These are phyloP conservation scores for Setophaga coronata DNA, from an alignment of 2,113 vertebrate genomes.

Conservation along the genomic window DNA sequence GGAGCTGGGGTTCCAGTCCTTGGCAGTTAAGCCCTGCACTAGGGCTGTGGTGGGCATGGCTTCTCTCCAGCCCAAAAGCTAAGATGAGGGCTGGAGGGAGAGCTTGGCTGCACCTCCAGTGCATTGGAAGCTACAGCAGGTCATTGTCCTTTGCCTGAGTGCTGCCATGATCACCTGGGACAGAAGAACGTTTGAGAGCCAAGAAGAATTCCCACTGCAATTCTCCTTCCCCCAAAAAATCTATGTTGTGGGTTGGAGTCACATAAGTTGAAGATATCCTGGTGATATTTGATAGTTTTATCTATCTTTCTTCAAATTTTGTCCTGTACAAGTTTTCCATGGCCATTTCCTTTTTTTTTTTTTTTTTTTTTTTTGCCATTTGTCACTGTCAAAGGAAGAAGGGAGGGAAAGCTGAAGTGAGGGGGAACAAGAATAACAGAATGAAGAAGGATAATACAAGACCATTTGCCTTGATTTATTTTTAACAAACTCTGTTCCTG, in stretches of 20 bases:
- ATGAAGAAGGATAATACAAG: background rate
- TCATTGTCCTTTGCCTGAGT: background rate
- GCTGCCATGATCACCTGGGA: background rate
- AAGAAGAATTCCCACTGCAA: background rate
- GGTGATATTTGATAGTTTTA: background rate
- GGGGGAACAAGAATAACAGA: background rate
- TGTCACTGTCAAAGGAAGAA: background rate
- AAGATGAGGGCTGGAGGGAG: background rate
- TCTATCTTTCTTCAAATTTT: background rate
- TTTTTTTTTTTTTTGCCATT: background rate
- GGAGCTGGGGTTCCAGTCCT: background rate
- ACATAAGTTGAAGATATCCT: background rate
- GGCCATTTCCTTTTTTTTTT: background rate
- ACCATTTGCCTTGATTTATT: background rate
- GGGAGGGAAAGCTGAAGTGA: background rate
- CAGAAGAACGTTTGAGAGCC: background rate
- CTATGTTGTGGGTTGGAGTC: background rate
- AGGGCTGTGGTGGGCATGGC: accelerated
- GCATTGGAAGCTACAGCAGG: background rate
- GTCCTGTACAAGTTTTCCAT: background rate
- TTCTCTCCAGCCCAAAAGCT: background rate
- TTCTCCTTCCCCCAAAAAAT: background rate
- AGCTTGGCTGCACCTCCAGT: background rate
- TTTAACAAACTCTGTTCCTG: background rate
- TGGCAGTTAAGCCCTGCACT: accelerated